Conservation (phyloP, 2,888 invertebrate genomes). For the Daptonema setosum region DNA sequence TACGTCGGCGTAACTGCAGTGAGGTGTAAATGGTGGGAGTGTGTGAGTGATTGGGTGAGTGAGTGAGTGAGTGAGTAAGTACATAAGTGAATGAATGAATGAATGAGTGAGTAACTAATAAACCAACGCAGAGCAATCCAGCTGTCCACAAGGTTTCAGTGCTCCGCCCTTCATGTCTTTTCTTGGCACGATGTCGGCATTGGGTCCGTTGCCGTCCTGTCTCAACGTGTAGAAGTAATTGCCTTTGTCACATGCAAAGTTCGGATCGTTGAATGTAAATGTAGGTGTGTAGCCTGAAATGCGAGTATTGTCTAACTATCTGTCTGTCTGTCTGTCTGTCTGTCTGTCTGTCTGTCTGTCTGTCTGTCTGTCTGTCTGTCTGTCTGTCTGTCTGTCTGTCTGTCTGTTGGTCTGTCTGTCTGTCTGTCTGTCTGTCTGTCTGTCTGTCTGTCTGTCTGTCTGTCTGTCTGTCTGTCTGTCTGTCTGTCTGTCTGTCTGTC, state of each 20-base stretch:
- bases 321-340: no score
- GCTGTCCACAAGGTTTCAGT: background rate
- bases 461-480: no score
- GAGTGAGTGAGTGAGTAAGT: background rate
- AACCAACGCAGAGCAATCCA: background rate
- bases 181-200: background rate
- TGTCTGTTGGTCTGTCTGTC: no score
- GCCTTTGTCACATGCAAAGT: background rate
- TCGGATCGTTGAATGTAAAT: background rate
- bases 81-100: background rate
- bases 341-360: no score
- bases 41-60: background rate
- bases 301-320: no score
- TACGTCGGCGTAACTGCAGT: background rate
- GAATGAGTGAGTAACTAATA: background rate
- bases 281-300: background rate
- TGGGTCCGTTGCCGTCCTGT: background rate
- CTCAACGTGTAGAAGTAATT: background rate
- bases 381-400: no score
- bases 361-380: no score
- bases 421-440: no score
- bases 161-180: background rate
- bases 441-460: no score
- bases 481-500: no score
- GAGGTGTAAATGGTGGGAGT: background rate